Conservation (phyloP, 2,797 vertebrate genomes). For the Kryptolebias ocellatus region DNA sequence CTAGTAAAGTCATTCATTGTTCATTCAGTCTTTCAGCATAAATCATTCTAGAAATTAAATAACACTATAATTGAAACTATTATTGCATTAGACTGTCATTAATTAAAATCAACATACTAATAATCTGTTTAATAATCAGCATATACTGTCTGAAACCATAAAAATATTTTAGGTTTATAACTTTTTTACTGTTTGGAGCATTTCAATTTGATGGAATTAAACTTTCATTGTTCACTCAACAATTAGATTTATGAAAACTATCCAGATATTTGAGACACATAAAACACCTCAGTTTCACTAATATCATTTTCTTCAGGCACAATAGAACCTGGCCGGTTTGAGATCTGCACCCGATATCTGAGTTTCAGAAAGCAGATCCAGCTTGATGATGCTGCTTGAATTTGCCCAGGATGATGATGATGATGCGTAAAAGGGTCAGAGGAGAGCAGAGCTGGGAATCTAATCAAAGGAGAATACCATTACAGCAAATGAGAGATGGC, state of each 20-base stretch:
- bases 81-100: no score
- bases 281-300: slow-evolving; percentile 24
- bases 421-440: slow-evolving; percentile 65
- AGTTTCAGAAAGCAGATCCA: slow-evolving; percentile 29
- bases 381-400: slow-evolving; percentile 47
- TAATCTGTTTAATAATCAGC: no score
- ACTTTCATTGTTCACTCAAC: not conserved
- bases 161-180: not conserved
- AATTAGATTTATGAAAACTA: not conserved
- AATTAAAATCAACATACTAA: no score
- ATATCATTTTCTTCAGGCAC: slow-evolving; percentile 5
- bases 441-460: slow-evolving; percentile 65
- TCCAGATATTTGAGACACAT: slow-evolving; percentile 6
- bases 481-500: slow-evolving; percentile 73
- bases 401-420: slow-evolving; percentile 51
- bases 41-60: no score
- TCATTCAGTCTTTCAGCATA: no score
- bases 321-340: not conserved
- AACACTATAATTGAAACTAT: no score
- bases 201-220: not conserved
- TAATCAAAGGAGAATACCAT: slow-evolving; percentile 75
- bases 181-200: not conserved
- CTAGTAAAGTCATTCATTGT: no score
- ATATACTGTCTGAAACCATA: not conserved
- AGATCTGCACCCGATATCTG: slow-evolving; percentile 28